Percentiles rank a stretch among this genome's conserved stretches.
phyloP scores from a whole-genome alignment of 2,888 invertebrate species.

The Lochmaea capreae region DNA sequence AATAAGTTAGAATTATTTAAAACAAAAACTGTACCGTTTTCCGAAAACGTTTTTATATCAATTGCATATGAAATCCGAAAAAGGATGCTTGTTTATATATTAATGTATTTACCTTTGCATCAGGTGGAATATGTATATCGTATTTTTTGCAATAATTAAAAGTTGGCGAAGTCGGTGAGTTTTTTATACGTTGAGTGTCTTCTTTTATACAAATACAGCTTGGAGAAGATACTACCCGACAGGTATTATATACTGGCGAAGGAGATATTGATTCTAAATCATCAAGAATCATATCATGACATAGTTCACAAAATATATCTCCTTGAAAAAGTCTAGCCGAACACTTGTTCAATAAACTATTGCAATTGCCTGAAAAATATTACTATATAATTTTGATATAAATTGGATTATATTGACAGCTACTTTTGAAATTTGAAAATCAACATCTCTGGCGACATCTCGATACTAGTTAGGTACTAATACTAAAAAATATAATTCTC shows the following conservation, averaged over 20 bases:
- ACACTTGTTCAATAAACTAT: constrained; percentile 48
- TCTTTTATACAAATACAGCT: constrained; percentile 46
- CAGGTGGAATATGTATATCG: constrained; percentile 37
- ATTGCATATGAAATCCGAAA: no score
- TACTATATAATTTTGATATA: constrained; percentile 15
- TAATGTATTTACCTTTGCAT: constrained; percentile 36
- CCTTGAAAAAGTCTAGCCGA: constrained; percentile 55
- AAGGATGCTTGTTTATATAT: not conserved
- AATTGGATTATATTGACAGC: not conserved
- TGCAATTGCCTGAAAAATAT: constrained; percentile 50
- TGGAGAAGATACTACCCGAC: constrained; percentile 48
- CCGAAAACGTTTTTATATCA: no score
- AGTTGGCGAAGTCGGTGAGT: constrained; percentile 14
- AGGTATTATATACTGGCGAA: constrained; percentile 39
- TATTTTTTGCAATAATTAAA: constrained; percentile 37
- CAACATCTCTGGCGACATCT: not conserved
- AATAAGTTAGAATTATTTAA: not conserved
- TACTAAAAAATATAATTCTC: no score
- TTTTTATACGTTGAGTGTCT: constrained; percentile 19
- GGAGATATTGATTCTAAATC: constrained; percentile 42
- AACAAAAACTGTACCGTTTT: no score
- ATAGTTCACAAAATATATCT: constrained; percentile 52
- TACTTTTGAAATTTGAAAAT: not conserved
- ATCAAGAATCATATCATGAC: constrained; percentile 45
- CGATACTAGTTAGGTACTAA: not conserved